phyloP scores from a whole-genome alignment of 2,888 invertebrate genomes.

The Leucophora obtusa region DNA sequence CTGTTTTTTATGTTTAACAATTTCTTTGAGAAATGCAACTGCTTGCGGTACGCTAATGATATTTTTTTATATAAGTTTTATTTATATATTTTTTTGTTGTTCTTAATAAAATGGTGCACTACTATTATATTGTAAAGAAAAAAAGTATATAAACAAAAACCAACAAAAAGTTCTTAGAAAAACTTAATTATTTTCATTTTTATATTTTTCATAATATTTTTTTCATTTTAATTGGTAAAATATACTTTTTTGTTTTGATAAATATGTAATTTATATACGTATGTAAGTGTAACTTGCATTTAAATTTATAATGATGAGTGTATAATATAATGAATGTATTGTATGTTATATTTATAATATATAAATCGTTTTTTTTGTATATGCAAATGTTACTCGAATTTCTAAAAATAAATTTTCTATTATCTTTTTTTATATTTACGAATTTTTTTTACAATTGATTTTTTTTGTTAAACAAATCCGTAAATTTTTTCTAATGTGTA shows the following conservation, averaged over 20 bases:
- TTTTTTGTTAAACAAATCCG: constrained; percentile 23
- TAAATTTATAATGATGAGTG: constrained; percentile 54
- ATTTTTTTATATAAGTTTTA: constrained; percentile 47
- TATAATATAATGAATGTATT: constrained; percentile 50
- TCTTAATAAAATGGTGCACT: constrained; percentile 51
- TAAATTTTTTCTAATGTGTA: constrained; percentile 35
- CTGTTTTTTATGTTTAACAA: constrained; percentile 30
- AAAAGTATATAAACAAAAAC: constrained; percentile 55
- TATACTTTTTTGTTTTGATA: constrained; percentile 53
- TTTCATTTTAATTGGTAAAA: constrained; percentile 52
- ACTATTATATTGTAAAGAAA: constrained; percentile 31
- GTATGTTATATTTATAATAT: constrained; percentile 27
- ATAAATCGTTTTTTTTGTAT: constrained; percentile 46
- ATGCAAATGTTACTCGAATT: constrained; percentile 57
- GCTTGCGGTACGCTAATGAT: constrained; percentile 62
- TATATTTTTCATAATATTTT: constrained; percentile 28
- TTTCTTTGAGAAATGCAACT: constrained; percentile 57
- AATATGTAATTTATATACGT: constrained; percentile 49
- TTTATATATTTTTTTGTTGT: constrained; percentile 27
- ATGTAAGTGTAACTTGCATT: constrained; percentile 46
- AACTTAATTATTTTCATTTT: constrained; percentile 45
- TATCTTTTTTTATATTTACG: constrained; percentile 29
- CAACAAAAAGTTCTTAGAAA: constrained; percentile 50
- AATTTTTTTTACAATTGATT: constrained; percentile 8
- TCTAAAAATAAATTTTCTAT: constrained; percentile 56